Conservation (phyloP, 2,113 vertebrate species). For the Talpa occidentalis region DNA sequence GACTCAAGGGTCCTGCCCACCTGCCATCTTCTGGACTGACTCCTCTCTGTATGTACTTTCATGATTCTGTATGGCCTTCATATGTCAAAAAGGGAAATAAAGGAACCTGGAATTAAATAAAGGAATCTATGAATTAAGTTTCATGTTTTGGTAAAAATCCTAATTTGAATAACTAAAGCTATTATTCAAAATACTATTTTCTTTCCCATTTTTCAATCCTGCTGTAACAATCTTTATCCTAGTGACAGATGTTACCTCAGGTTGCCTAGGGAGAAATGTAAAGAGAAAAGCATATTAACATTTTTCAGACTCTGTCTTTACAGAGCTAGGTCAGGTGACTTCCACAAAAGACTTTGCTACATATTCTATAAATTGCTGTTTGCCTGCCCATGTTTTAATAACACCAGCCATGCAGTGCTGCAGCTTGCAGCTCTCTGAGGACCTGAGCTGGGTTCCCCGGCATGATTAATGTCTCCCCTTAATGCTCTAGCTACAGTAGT, state of each 20-base stretch:
- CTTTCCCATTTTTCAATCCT: background rate
- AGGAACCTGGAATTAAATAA: too few relatives aligned
- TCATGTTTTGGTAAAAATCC: background rate
- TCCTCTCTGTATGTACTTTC: background rate
- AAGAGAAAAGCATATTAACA: background rate
- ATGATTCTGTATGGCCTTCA: background rate
- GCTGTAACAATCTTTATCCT: background rate
- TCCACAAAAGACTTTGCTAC: background rate
- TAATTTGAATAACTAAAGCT: slow-evolving; percentile 29
- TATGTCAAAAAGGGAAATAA: background rate
- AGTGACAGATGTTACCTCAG: background rate
- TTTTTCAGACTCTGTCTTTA: background rate
- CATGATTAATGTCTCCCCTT: slow-evolving; percentile 2
- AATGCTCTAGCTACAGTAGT: background rate
- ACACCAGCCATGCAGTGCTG: fast-evolving
- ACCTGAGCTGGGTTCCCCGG: background rate
- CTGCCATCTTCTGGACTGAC: background rate
- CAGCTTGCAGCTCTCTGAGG: fast-evolving
- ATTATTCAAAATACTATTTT: background rate
- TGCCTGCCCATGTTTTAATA: background rate
- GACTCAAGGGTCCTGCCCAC: background rate
- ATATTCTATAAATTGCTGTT: fast-evolving
- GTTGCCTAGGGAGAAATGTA: background rate
- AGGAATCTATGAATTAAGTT: background rate
- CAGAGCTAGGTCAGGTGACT: background rate